Base-by-base conservation (phyloP, 2,113 vertebrate genomes). In the Cyphomyrus discorhynchus region DNA sequence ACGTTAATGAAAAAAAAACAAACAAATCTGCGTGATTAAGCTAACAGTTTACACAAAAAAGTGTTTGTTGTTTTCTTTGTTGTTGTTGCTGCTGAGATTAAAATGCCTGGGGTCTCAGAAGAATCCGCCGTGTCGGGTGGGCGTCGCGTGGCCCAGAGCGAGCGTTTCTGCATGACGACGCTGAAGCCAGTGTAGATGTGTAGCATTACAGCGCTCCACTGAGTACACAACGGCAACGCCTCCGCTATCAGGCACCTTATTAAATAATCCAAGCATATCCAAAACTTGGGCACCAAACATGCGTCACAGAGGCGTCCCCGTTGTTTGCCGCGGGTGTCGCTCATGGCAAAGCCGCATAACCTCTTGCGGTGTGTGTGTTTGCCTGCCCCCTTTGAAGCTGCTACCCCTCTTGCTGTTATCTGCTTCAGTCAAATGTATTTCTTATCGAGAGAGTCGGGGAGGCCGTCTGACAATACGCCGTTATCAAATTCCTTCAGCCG, bases 401-500 rank as follows among this genome's bases (percentile, higher is more conserved):
- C 97, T 96, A 97, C 97, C 96, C 96, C 96, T 95, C 95, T 95
- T 91, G 95, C 95, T 94, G 97, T 99, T 99, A 99, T 99, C 98
- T 97, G 96, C 97, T 97, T 96, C 96, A 98, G 97, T 98, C 98
- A 96, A 98, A 98, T 98, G 98, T 98, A 98, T 99, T 98, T 98
- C 98, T 98, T 99, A 98, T 98, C 96, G 50, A 91, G 93, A 96
- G 94, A 94, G 93, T 95, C 95, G 95, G 94, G 93, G 94, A 95
- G 96, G 96, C 95, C 95, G 95, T 95, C 95, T 96, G 96, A 99
- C 98, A 99, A 99, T 98, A 97, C 96, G 95, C 96, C 94, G 97
- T 99, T 99, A 99, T 99, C 98, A 97, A 98, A 97, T 97, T 97
- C 98, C 97, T 97, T 99, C 98, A 99, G 98, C 97, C 96, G 95